phyloP scores from a whole-genome alignment of 2,113 vertebrate species.

The Malurus elegans region DNA sequence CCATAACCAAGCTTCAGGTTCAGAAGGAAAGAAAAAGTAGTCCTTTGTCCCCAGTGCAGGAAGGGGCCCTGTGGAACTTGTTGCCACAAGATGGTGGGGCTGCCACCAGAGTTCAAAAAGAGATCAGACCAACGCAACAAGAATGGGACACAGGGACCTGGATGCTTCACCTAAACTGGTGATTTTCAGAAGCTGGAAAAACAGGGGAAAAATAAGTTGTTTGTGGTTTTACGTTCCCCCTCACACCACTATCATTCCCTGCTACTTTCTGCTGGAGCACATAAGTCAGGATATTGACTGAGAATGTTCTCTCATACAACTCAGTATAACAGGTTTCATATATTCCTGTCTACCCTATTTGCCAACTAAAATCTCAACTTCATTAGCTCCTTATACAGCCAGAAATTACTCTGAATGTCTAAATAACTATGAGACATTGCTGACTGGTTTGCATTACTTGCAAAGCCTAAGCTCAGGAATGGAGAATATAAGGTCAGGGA shows the following conservation, averaged over 20 bases:
- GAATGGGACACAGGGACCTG: neutral
- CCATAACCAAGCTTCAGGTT: neutral
- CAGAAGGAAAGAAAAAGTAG: neutral
- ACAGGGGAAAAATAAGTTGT: neutral
- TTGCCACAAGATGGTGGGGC: neutral
- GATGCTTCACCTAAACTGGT: neutral
- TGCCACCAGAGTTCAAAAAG: neutral
- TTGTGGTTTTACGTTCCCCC: neutral
- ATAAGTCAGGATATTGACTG: neutral
- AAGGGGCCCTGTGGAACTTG: neutral
- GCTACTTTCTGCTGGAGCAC: neutral
- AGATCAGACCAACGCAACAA: neutral
- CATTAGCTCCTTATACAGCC: neutral
- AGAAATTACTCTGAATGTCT: neutral
- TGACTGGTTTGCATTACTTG: neutral
- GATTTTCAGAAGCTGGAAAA: neutral
- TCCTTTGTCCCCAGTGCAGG: rapidly evolving
- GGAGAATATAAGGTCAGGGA: neutral
- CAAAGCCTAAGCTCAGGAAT: neutral
- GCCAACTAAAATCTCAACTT: neutral
- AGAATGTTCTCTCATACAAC: neutral
- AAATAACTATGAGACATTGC: neutral
- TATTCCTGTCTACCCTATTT: neutral
- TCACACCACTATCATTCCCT: rapidly evolving
- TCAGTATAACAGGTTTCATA: neutral